These are phyloP conservation scores for Marcusenius ussheri DNA, from an alignment of 2,113 vertebrate species.

Conservation along the genomic window DNA sequence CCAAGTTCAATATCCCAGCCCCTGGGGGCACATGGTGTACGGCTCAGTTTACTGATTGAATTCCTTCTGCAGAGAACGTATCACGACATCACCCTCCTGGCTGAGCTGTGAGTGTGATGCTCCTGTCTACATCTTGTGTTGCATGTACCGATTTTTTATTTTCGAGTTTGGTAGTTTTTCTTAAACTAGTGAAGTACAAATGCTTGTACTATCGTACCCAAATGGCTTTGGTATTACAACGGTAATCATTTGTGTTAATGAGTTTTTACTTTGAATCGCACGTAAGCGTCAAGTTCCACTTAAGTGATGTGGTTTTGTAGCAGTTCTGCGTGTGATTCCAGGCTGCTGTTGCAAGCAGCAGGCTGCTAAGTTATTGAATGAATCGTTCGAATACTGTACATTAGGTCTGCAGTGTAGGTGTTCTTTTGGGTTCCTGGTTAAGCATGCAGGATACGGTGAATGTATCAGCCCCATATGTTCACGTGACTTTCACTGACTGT, in stretches of 20 bases:
- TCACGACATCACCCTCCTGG: constrained; percentile 90
- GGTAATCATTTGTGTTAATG: neutral
- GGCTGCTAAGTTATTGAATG: neutral
- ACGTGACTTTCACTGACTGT: neutral
- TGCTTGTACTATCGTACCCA: neutral
- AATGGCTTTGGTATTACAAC: neutral
- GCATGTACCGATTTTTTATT: neutral
- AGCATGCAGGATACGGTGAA: neutral
- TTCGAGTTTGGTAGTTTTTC: neutral
- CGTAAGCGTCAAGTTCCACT: neutral
- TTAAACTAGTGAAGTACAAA: neutral
- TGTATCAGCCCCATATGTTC: neutral
- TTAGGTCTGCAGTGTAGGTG: neutral
- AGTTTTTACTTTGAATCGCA: neutral
- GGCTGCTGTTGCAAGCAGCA: neutral
- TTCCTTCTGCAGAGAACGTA: constrained; percentile 94
- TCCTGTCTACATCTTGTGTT: too few relatives aligned
- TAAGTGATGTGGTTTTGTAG: neutral
- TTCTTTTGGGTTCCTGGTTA: neutral
- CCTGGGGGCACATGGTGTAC: constrained; percentile 80
- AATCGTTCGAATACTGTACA: neutral
- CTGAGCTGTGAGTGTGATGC: constrained; percentile 83
- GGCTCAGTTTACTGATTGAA: constrained; percentile 89
- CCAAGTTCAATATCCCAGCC: constrained; percentile 61
- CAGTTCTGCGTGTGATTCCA: neutral